Evolutionary conservation across 2,888 invertebrate genomes (phyloP).

Genomic region (Lithosia quadra): DNA sequence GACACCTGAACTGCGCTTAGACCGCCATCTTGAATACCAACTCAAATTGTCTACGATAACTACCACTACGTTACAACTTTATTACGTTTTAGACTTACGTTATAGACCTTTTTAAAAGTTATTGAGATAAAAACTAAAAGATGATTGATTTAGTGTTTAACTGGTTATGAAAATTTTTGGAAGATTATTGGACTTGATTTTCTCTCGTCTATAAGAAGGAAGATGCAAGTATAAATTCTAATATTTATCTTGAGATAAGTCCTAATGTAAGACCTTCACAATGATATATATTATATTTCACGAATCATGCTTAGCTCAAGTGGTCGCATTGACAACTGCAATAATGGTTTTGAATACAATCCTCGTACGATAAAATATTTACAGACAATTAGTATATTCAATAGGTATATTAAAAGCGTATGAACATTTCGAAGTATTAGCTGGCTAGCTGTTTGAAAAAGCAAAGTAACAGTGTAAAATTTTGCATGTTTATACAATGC

Average conservation of each 20-base stretch:
- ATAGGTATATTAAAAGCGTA: too few relatives aligned
- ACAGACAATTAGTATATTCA: not conserved
- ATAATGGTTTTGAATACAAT: not conserved
- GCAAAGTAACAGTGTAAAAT: too few relatives aligned
- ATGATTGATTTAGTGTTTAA: not conserved
- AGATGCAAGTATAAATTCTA: not conserved
- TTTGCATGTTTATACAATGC: not conserved
- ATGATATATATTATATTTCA: not conserved
- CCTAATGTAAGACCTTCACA: not conserved
- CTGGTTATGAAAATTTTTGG: not conserved
- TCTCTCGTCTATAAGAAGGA: not conserved
- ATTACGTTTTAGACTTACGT: not conserved
- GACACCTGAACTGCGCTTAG: slow-evolving; percentile 55
- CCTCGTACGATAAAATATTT: not conserved
- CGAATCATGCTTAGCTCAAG: not conserved
- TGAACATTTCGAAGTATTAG: too few relatives aligned
- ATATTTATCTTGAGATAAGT: not conserved
- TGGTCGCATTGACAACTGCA: too few relatives aligned
- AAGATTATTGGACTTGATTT: not conserved
- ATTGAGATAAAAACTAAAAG: not conserved
- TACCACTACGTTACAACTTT: not conserved
- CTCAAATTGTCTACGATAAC: not conserved
- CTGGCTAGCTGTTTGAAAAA: not conserved
- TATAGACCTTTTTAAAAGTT: slow-evolving; percentile 1
- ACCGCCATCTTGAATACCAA: slow-evolving; percentile 27